phyloP scores from a whole-genome alignment of 1,140 invertebrate genomes.

The Calosoma granatense region DNA sequence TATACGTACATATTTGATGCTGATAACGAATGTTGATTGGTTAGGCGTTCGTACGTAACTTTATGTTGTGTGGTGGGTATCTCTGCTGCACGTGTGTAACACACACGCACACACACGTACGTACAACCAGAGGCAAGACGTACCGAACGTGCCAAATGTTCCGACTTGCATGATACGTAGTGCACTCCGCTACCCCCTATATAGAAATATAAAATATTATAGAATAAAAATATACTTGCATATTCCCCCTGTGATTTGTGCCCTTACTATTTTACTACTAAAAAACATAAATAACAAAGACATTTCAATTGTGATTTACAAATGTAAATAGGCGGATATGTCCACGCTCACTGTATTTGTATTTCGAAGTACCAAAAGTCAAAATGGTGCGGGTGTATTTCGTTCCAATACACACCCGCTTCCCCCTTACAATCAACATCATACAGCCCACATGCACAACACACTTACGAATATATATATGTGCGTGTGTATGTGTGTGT shows the following conservation, averaged over 20 bases:
- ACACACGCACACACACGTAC: background rate
- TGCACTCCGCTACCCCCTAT: background rate
- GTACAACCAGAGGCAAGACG: background rate
- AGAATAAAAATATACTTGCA: too few relatives aligned
- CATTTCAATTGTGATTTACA: conserved; percentile 4
- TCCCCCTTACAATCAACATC: too few relatives aligned
- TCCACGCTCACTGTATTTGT: background rate
- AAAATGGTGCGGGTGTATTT: too few relatives aligned
- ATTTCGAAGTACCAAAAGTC: background rate
- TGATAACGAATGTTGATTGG: too few relatives aligned
- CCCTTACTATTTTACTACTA: background rate
- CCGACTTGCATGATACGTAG: background rate
- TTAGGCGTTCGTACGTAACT: background rate
- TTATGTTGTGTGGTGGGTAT: too few relatives aligned
- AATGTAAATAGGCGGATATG: background rate
- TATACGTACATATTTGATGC: too few relatives aligned
- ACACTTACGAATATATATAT: too few relatives aligned
- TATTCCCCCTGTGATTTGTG: conserved; percentile 1
- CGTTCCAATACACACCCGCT: too few relatives aligned
- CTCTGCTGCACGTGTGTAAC: too few relatives aligned
- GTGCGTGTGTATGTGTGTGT: too few relatives aligned
- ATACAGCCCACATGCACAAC: too few relatives aligned
- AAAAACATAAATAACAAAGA: conserved; percentile 3
- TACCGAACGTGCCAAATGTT: conserved; percentile 6
- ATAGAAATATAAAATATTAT: too few relatives aligned